Base-by-base conservation (phyloP, 2,888 invertebrate genomes). In the Chesias legatella region DNA sequence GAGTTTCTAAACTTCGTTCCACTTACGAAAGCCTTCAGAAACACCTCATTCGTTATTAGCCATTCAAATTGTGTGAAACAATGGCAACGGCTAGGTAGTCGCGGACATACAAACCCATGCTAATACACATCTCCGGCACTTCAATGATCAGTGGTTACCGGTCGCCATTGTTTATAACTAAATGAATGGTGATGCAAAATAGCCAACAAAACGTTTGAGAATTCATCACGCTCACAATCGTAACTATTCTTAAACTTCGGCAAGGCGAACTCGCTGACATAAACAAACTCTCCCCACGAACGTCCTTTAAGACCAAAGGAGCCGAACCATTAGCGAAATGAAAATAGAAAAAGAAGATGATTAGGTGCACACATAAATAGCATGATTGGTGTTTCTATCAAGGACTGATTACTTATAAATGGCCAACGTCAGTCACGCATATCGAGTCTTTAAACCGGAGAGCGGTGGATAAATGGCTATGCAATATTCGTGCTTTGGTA, bases 51-150 rank as follows among this genome's bases (percentile, higher is more conserved):
- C 65, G 68, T 77, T 79, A 78, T 78, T 73, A 71, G 67, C 79
- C 67, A 82, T 84, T 82, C 73, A 80, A 78, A 69, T 60, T 49
- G 64, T 59, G 58, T 67, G 63, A 79, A 74, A 84, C 84, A 84
- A 85, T 83, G 71, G 73, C 56, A 60, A 60, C 63, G 63, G 76
- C 77, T 73, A 79, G 69, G 71, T 73, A 79, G 77, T 76, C 79
- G 75, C 56, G 42, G 45, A 67, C 68, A 65, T 63, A 61, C 73
- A 66, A 55, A 60, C 66, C 71, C 72, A 77, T 79, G 78, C 74
- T 77, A 80, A 79, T 78, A 68, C 68, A 69, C 64, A 3, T 3
- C 13, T 64, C 35, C 35, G 29, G 32, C 37, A 38, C 37, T 38
- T 37, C 37, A 20, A 70, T 76, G 76, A 81, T 76, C 67, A 65